Evolutionary conservation across 1,140 invertebrate species (phyloP), one percentile per base, ranked within the genome.

Genomic region (Papilio polytes): DNA sequence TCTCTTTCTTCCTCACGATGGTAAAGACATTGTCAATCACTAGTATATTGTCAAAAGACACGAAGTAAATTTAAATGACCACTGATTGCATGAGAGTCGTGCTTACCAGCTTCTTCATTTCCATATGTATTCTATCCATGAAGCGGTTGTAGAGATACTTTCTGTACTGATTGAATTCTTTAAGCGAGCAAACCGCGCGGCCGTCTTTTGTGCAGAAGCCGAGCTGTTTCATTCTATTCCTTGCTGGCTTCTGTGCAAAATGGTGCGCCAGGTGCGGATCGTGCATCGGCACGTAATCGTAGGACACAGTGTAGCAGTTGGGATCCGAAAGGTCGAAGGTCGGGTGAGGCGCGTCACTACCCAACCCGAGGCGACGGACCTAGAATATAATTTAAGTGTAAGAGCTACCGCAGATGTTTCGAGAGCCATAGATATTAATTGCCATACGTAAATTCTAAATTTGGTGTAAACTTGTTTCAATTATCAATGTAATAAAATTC

Each of bases 161-260:
- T 72, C 94, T 91, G 78, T 95, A 94, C 70, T 93, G 90, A 81
- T 94, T 95, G 85, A 94, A 95, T 74, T 95, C 92, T 26, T 91
- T 92, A 73, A 94, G 80, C 3, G 94, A 90, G 84, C 94, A 95
- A 0, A 92, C 89, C 0, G 94, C 92, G 13, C 92, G 82, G 0
- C 88, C 89, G 41, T 94, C 91, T 31, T 88, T 87, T 0, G 92
- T 93, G 81, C 90, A 91, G 79, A 87, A 93, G 8, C 93, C 93
- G 3, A 93, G 84, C 0, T 80, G 10, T 63, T 89, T 93, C 93
- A 94, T 93, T 51, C 90, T 85, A 31, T 86, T 91, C 48, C 89
- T 89, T 1, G 88, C 89, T 7, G 88, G 86, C 59, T 92, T 91
- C 83, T 91, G 88, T 0, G 88, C 84, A 80, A 93, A 95, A 84